Base-by-base conservation (phyloP, 2,888 invertebrate genomes). In the Empis livida region DNA sequence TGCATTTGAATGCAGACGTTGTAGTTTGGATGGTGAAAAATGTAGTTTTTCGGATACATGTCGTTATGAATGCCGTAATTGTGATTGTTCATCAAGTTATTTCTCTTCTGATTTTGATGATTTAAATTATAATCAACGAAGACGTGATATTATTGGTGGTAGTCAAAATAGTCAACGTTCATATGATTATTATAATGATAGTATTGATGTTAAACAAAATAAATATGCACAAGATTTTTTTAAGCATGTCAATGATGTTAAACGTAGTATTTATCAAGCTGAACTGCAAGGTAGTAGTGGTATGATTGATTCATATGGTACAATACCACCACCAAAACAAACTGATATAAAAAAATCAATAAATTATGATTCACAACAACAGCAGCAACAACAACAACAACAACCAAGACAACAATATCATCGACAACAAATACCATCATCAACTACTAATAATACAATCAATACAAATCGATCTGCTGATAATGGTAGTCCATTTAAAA, bases 201-300 rank as follows among this genome's bases (percentile, higher is more conserved):
- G 50, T 10, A 47, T 62, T 35, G 66, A 68, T 30, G 54, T 65
- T 3, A 67, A 67, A 46, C 67, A 67, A 46, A 67, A 67, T 43
- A 67, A 67, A 49, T 70, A 70, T 45, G 69, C 69, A 1, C 67
- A 69, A 54, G 69, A 70, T 47, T 70, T 70, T 48, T 68, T 70
- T 35, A 70, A 69, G 51, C 69, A 70, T 51, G 67, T 70, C 0
- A 68, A 64, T 49, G 69, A 70, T 55, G 69, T 70, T 1, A 69
- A 69, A 47, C 62, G 65, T 14, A 67, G 68, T 49, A 65, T 67
- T 32, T 67, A 67, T 49, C 68, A 68, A 38, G 64, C 68, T 0
- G 67, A 67, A 49, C 57, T 64, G 59, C 64, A 67, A 49, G 57
- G 65, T 30, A 62, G 44, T 5, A 61, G 51, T 54, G 47, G 46